Conservation (phyloP, 2,113 vertebrate species). For the Manacus vitellinus region DNA sequence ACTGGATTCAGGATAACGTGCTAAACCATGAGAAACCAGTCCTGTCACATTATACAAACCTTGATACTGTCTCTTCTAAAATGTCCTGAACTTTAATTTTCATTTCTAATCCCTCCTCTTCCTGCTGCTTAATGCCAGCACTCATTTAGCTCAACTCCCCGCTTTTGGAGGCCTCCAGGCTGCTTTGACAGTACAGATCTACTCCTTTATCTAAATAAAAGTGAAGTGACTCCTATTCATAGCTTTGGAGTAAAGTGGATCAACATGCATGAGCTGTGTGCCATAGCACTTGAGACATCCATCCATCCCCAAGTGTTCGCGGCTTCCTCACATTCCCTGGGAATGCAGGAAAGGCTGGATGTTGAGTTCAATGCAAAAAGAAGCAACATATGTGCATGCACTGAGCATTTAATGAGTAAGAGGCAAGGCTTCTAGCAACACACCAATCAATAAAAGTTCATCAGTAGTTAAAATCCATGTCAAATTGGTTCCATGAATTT, state of each 20-base stretch:
- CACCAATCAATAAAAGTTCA: conserved; percentile 34
- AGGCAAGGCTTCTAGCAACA: conserved; percentile 25
- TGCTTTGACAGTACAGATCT: background rate
- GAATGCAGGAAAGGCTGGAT: conserved; percentile 28
- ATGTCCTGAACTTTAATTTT: background rate
- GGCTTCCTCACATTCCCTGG: background rate
- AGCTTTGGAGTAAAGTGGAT: conserved; percentile 17
- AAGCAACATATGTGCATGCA: conserved; percentile 5
- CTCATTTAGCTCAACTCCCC: background rate
- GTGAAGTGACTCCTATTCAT: background rate
- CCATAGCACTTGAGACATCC: background rate
- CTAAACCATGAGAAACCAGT: background rate
- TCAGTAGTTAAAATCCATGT: conserved; percentile 50
- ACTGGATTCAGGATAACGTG: background rate
- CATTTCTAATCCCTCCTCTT: background rate
- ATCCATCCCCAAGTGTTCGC: background rate
- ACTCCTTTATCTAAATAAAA: background rate
- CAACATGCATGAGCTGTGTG: conserved; percentile 40
- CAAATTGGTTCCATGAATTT: conserved; percentile 30
- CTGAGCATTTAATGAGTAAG: conserved; percentile 32
- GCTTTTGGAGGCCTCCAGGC: background rate
- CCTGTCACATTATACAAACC: background rate
- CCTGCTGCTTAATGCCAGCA: background rate
- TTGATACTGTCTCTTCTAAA: background rate
- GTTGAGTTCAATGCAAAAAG: conserved; percentile 1